phyloP scores from a whole-genome alignment of 2,113 vertebrate species.

The Picathartes gymnocephalus region DNA sequence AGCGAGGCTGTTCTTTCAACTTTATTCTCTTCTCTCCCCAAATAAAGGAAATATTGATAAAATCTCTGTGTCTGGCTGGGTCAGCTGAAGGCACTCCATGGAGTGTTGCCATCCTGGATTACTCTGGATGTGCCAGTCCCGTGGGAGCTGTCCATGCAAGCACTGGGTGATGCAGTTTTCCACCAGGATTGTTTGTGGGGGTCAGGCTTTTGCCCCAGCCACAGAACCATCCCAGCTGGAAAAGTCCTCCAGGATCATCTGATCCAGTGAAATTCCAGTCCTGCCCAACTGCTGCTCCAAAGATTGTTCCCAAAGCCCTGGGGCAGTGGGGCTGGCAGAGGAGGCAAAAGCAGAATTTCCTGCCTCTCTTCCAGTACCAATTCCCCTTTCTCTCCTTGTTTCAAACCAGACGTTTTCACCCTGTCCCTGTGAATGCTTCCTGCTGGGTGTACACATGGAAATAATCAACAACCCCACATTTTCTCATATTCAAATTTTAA shows the following conservation, averaged over 20 bases:
- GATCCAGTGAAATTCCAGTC: background rate
- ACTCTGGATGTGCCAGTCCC: background rate
- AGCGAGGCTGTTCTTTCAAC: background rate
- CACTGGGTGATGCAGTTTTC: background rate
- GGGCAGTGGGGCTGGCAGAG: background rate
- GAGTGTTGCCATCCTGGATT: background rate
- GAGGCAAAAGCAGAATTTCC: background rate
- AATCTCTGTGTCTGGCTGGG: background rate
- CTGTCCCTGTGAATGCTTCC: background rate
- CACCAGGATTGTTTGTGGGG: background rate
- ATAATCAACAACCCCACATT: background rate
- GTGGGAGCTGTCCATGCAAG: accelerated
- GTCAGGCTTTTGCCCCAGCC: background rate
- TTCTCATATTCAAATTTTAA: background rate
- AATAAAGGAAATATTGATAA: background rate
- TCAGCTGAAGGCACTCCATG: background rate
- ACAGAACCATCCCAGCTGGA: background rate
- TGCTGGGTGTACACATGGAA: background rate
- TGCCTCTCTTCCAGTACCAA: background rate
- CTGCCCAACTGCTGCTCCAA: background rate
- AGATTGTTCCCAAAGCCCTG: background rate
- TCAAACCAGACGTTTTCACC: background rate
- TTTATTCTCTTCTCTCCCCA: background rate
- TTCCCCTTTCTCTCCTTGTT: background rate
- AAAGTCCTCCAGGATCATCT: background rate